Conservation (phyloP, 1,140 invertebrate species). For the Doryteuthis pealeii region DNA sequence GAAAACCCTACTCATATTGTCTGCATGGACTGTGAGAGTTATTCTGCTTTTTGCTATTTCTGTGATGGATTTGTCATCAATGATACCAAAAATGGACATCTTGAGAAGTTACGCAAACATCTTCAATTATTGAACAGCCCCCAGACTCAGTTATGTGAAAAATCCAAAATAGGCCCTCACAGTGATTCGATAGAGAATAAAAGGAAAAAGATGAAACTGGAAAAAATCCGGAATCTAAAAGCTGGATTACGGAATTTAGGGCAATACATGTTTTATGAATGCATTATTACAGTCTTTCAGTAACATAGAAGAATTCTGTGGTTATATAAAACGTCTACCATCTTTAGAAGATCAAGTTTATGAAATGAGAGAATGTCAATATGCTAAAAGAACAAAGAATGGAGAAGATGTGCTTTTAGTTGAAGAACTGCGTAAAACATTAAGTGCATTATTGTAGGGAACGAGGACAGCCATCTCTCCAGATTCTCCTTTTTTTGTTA, state of each 20-base stretch:
- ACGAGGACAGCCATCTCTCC: too few relatives aligned
- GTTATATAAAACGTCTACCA: slow-evolving; percentile 78
- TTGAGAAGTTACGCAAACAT: slow-evolving; percentile 66
- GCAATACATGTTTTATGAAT: slow-evolving; percentile 90
- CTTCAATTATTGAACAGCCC: slow-evolving; percentile 42
- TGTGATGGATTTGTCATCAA: slow-evolving; percentile 82
- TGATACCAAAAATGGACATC: slow-evolving; percentile 68
- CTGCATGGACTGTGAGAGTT: slow-evolving; percentile 75
- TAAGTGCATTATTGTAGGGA: too few relatives aligned
- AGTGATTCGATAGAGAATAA: slow-evolving; percentile 45
- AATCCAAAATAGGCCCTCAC: slow-evolving; percentile 44
- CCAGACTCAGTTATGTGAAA: slow-evolving; percentile 31
- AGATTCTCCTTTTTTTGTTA: too few relatives aligned
- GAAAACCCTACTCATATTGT: slow-evolving; percentile 67
- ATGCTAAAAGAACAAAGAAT: too few relatives aligned
- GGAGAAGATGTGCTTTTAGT: too few relatives aligned
- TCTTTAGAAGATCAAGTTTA: slow-evolving; percentile 72
- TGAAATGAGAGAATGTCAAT: too few relatives aligned
- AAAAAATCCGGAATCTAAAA: slow-evolving; percentile 42
- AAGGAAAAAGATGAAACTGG: slow-evolving; percentile 44
- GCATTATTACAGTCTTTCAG: slow-evolving; percentile 81
- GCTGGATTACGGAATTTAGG: slow-evolving; percentile 79
- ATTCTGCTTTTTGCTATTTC: slow-evolving; percentile 77
- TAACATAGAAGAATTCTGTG: too few relatives aligned
- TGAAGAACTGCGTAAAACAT: too few relatives aligned